Evolutionary conservation across 2,797 vertebrate species (phyloP).

Genomic region (Orestias chungarensis): DNA sequence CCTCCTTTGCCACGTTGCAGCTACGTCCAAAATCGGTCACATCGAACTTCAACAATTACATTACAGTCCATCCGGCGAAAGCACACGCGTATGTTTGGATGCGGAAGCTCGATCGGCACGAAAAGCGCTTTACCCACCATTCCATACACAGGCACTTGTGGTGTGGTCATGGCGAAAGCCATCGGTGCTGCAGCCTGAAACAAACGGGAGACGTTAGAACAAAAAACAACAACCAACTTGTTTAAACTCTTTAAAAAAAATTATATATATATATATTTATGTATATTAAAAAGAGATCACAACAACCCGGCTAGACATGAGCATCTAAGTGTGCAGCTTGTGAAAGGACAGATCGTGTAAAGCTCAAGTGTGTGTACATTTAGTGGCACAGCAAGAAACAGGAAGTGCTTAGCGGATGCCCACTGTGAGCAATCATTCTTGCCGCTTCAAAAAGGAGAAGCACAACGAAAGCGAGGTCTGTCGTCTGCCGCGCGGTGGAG

Average conservation of each 20-base stretch:
- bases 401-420: slow-evolving; percentile 43
- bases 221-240: slow-evolving; percentile 5
- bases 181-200: slow-evolving; percentile 86
- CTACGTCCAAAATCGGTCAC: too few relatives aligned
- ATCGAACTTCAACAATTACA: too few relatives aligned
- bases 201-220: neutral
- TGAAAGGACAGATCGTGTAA: slow-evolving; percentile 20
- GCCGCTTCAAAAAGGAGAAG: slow-evolving; percentile 38
- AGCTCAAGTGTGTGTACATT: slow-evolving; percentile 27
- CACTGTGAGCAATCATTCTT: slow-evolving; percentile 58
- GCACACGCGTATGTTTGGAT: too few relatives aligned
- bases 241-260: too few relatives aligned
- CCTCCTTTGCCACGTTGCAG: too few relatives aligned
- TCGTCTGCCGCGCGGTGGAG: slow-evolving; percentile 26
- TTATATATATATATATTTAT: too few relatives aligned
- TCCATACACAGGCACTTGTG: slow-evolving; percentile 95
- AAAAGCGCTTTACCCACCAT: slow-evolving; percentile 83
- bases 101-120: too few relatives aligned
- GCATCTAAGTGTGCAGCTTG: neutral
- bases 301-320: neutral
- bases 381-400: slow-evolving; percentile 37
- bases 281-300: too few relatives aligned
- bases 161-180: slow-evolving; percentile 86
- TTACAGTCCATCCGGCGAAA: too few relatives aligned
- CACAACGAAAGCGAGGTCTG: slow-evolving; percentile 41